Evolutionary conservation across 2,888 invertebrate species (phyloP).

Genomic region (Clepsis dumicolana): DNA sequence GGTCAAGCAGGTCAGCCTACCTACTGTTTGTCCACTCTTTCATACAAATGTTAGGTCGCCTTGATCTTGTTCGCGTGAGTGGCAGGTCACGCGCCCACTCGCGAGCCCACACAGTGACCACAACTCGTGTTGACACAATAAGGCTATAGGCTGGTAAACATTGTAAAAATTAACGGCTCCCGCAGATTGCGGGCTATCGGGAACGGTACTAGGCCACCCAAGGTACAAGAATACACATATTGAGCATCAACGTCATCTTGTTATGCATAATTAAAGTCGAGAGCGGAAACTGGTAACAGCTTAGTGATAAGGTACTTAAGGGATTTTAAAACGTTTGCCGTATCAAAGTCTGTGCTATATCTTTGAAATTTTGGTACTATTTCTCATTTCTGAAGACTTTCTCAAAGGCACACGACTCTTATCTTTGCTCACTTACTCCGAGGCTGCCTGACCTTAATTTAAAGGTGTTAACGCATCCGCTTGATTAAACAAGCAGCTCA

Average conservation of each 20-base stretch:
- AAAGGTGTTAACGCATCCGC: slow-evolving; percentile 2
- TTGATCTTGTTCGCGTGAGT: slow-evolving; percentile 41
- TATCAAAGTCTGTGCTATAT: background rate
- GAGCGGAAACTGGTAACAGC: background rate
- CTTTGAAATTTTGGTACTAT: background rate
- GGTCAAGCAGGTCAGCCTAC: slow-evolving; percentile 10
- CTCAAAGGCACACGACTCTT: background rate
- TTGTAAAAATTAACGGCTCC: slow-evolving; percentile 38
- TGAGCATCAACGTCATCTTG: background rate
- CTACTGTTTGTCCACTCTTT: slow-evolving; percentile 9
- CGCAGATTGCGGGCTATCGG: slow-evolving; percentile 7
- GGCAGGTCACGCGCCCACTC: slow-evolving; percentile 37
- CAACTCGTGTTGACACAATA: slow-evolving; percentile 35
- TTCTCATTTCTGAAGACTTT: background rate
- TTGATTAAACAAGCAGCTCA: slow-evolving; percentile 23
- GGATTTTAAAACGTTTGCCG: background rate
- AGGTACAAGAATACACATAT: background rate
- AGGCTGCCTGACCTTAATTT: slow-evolving; percentile 18
- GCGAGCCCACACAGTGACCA: slow-evolving; percentile 32
- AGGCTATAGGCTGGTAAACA: slow-evolving; percentile 32
- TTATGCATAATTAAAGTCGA: background rate
- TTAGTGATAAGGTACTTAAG: background rate
- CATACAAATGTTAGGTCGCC: slow-evolving; percentile 24
- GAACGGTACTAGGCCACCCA: slow-evolving; percentile 15
- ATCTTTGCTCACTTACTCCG: background rate